A percentile compares a stretch with the other conserved stretches of the same genome.
These are phyloP conservation scores for Glaucidium brasilianum DNA, from an alignment of 2,113 vertebrate genomes.

Conservation along the genomic window DNA sequence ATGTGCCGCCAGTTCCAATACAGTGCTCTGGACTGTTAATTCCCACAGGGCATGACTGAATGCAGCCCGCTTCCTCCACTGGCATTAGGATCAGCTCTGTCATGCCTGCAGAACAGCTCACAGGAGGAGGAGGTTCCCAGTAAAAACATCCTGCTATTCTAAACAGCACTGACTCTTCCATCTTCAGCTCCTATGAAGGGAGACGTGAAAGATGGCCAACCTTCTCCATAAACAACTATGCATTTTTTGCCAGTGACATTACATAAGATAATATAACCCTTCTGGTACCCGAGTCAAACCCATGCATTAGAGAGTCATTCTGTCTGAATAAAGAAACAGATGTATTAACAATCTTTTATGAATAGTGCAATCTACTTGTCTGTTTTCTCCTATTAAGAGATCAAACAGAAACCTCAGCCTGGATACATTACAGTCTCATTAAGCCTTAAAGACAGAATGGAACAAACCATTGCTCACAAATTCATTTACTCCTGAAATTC, in stretches of 20 bases:
- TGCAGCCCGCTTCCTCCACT: background rate
- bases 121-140: background rate
- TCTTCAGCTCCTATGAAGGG: background rate
- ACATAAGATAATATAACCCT: background rate
- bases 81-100: background rate
- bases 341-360: background rate
- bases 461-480: slow-evolving; percentile 43
- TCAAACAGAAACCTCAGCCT: slow-evolving; percentile 43
- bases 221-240: background rate
- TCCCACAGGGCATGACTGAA: background rate
- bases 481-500: slow-evolving; percentile 41
- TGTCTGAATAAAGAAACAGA: background rate
- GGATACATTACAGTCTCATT: slow-evolving; percentile 20
- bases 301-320: background rate
- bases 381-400: background rate
- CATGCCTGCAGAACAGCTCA: background rate
- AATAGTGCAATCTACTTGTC: slow-evolving; percentile 1
- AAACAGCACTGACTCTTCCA: background rate
- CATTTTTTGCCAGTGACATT: background rate
- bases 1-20: background rate
- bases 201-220: background rate
- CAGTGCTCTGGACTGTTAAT: background rate
- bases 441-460: slow-evolving; percentile 29
- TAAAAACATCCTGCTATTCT: background rate
- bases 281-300: background rate